Evolutionary conservation across 2,888 invertebrate species (phyloP), one percentile per base, ranked within the genome.

Genomic region (Chironomus riparius): DNA sequence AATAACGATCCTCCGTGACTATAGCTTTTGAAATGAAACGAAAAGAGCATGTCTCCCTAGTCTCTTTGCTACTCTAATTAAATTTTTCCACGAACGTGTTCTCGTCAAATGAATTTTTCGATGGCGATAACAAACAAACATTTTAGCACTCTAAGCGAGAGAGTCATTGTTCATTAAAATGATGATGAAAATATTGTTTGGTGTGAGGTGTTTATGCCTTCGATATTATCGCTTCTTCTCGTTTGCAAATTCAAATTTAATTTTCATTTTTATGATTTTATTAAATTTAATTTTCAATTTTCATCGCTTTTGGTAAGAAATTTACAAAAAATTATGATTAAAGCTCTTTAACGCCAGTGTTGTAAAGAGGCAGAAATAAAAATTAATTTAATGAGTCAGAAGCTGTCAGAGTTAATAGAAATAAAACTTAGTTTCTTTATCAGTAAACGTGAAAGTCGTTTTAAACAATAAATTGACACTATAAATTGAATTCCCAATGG

Each of bases 31-130:
- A 65, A 24, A 65, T 24, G 24, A 65, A 65, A 15, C 4, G 15
- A 65, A 22, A 62, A 65, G 65, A 65, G 12, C 65, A 65, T 21
- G 24, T 24, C 21, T 21, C 3, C 62, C 65, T 65, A 15, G 38
- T 38, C 10, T 38, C 38, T 10, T 38, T 38, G 38, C 10, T 18
- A 24, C 24, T 24, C 65, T 65, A 65, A 65, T 65, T 65, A 65
- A 65, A 65, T 65, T 65, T 65, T 65, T 62, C 62, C 65, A 21
- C 65, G 65, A 24, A 65, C 65, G 65, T 65, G 65, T 65, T 65
- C 21, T 21, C 65, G 65, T 65, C 65, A 65, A 65, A 65, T 65
- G 65, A 65, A 65, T 65, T 21, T 65, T 24, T 65, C 56, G 65
- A 65, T 65, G 21, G 65, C 65, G 22, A 65, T 56, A 65, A 65